Conservation (phyloP, 2,888 invertebrate genomes). For the Operophtera brumata region DNA sequence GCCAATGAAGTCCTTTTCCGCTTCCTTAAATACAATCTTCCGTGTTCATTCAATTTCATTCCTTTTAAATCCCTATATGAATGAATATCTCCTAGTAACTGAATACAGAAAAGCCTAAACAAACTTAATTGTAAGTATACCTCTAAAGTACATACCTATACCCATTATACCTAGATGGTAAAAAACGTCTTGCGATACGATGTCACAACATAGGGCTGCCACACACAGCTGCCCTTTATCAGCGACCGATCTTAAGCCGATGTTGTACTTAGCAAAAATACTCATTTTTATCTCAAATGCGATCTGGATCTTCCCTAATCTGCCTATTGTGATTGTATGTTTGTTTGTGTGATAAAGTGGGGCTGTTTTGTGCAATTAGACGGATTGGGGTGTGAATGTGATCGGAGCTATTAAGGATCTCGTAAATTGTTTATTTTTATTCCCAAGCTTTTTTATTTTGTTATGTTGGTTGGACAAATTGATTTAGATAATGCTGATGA, state of each 20-base stretch:
- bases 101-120: conserved; percentile 10
- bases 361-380: conserved; percentile 78
- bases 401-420: conserved; percentile 43
- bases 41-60: not conserved
- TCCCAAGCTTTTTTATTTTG: conserved; percentile 21
- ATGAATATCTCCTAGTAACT: not conserved
- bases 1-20: not conserved
- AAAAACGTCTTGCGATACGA: conserved; percentile 39
- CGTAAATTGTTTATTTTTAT: conserved; percentile 49
- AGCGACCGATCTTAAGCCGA: conserved; percentile 67
- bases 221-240: conserved; percentile 73
- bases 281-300: conserved; percentile 77
- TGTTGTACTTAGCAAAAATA: conserved; percentile 74
- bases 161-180: conserved; percentile 2
- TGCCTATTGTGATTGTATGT: conserved; percentile 67
- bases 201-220: conserved; percentile 52
- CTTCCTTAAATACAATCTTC: not conserved
- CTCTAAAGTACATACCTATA: not conserved
- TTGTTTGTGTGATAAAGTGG: conserved; percentile 63
- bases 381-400: conserved; percentile 57
- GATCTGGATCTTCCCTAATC: conserved; percentile 77
- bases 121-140: not conserved
- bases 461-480: conserved; percentile 23
- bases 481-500: conserved; percentile 10
- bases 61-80: not conserved